A percentile compares a stretch with the other conserved stretches of the same genome.
These are phyloP conservation scores for Microctonus brassicae DNA, from an alignment of 2,888 invertebrate genomes.

Conservation along the genomic window DNA sequence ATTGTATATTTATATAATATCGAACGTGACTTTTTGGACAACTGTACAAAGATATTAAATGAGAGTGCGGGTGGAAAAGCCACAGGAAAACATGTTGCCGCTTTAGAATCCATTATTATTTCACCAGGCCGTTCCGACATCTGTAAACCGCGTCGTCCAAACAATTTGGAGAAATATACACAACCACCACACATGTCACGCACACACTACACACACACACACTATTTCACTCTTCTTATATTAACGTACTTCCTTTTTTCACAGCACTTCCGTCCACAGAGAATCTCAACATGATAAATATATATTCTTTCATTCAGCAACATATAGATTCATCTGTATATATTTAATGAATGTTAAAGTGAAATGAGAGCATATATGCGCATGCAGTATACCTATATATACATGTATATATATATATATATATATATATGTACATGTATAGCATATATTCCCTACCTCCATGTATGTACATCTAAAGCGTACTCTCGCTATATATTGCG, in stretches of 20 bases:
- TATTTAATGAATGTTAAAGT: constrained; percentile 13
- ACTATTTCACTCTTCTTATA: constrained; percentile 33
- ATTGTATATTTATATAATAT: neutral
- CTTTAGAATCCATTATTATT: constrained; percentile 39
- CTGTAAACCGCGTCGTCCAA: constrained; percentile 43
- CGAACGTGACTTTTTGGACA: constrained; percentile 26
- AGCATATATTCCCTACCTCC: too few relatives aligned
- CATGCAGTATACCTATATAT: too few relatives aligned
- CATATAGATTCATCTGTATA: constrained; percentile 18
- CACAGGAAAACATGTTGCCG: neutral
- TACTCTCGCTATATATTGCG: neutral
- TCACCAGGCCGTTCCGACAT: constrained; percentile 42
- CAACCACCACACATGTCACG: constrained; percentile 29
- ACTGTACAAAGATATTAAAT: neutral
- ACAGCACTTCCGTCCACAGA: constrained; percentile 9
- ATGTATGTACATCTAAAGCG: neutral
- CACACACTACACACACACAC: constrained; percentile 25
- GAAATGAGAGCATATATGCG: too few relatives aligned
- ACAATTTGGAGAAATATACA: constrained; percentile 38
- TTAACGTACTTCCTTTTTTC: constrained; percentile 28
- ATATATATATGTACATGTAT: too few relatives aligned
- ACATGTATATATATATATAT: too few relatives aligned
- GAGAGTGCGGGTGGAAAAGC: constrained; percentile 15
- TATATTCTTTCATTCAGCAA: constrained; percentile 13
- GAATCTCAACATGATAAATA: neutral